phyloP scores from a whole-genome alignment of 2,113 vertebrate genomes.

The Labeo catla region DNA sequence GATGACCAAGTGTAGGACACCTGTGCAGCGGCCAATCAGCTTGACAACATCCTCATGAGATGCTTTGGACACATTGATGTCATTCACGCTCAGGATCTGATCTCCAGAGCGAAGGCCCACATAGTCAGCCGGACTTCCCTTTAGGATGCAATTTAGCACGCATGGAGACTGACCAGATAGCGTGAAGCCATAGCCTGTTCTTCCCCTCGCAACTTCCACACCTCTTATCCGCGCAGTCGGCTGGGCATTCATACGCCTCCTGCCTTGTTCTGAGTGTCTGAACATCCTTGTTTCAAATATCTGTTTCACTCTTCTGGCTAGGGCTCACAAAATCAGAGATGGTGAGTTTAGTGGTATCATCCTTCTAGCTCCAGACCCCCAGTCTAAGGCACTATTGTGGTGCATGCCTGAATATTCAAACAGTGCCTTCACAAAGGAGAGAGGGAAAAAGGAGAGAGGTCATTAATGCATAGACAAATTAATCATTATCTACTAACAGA shows the following conservation, averaged over 20 bases:
- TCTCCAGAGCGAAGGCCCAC: conserved; percentile 91
- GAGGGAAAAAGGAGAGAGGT: neutral
- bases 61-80: conserved; percentile 91
- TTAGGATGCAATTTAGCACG: conserved; percentile 88
- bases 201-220: conserved; percentile 91
- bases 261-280: conserved; percentile 77
- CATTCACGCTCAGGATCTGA: conserved; percentile 89
- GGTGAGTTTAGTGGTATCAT: conserved; percentile 63
- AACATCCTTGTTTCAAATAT: conserved; percentile 76
- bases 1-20: conserved; percentile 88
- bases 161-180: conserved; percentile 93
- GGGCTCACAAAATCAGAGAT: conserved; percentile 59
- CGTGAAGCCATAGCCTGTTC: conserved; percentile 93
- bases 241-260: conserved; percentile 71
- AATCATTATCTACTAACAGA: neutral
- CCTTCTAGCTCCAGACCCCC: conserved; percentile 54
- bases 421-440: conserved; percentile 62
- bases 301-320: conserved; percentile 45
- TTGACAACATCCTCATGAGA: conserved; percentile 98
- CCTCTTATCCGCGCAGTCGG: conserved; percentile 76
- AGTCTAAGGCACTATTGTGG: conserved; percentile 59
- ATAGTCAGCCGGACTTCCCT: conserved; percentile 92
- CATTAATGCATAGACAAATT: neutral
- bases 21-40: conserved; percentile 92
- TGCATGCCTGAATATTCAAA: conserved; percentile 53